Conservation (phyloP, 2,797 vertebrate genomes). For the Ispidina lecontei region DNA sequence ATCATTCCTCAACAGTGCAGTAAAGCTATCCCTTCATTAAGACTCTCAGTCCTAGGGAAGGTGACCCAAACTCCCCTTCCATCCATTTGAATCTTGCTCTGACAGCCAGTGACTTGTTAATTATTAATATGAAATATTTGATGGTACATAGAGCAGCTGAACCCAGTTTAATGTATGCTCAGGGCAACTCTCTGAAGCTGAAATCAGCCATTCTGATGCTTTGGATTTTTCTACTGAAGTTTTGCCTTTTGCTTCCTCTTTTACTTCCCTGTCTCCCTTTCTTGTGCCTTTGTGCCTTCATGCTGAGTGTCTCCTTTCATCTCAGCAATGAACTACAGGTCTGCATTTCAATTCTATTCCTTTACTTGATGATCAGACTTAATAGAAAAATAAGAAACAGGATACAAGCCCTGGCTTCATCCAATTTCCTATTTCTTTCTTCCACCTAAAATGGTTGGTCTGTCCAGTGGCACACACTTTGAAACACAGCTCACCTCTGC, state of each 20-base stretch:
- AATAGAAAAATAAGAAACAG: conserved; percentile 66
- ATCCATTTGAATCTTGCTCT: conserved; percentile 70
- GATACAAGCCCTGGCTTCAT: conserved; percentile 25
- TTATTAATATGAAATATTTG: conserved; percentile 79
- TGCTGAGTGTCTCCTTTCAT: conserved; percentile 68
- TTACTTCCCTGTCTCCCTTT: conserved; percentile 53
- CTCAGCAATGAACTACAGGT: conserved; percentile 51
- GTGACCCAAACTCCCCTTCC: conserved; percentile 69
- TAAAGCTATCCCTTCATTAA: conserved; percentile 68
- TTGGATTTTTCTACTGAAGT: conserved; percentile 70
- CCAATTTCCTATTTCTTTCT: neutral
- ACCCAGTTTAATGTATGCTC: conserved; percentile 56
- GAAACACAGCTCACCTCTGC: neutral
- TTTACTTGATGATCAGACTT: conserved; percentile 59
- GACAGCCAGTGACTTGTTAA: conserved; percentile 70
- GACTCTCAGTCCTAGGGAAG: conserved; percentile 58
- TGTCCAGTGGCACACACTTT: conserved; percentile 1
- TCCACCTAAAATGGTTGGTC: neutral
- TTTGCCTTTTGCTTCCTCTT: conserved; percentile 53
- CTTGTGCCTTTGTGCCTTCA: conserved; percentile 60
- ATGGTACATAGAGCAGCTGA: conserved; percentile 66
- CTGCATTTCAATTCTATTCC: conserved; percentile 38
- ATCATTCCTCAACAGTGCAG: conserved; percentile 32
- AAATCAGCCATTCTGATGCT: conserved; percentile 46
- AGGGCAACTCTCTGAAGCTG: conserved; percentile 51